These are phyloP conservation scores for Drosophila nr. medialis DNA, from an alignment of 2,888 invertebrate genomes.

Conservation along the genomic window DNA sequence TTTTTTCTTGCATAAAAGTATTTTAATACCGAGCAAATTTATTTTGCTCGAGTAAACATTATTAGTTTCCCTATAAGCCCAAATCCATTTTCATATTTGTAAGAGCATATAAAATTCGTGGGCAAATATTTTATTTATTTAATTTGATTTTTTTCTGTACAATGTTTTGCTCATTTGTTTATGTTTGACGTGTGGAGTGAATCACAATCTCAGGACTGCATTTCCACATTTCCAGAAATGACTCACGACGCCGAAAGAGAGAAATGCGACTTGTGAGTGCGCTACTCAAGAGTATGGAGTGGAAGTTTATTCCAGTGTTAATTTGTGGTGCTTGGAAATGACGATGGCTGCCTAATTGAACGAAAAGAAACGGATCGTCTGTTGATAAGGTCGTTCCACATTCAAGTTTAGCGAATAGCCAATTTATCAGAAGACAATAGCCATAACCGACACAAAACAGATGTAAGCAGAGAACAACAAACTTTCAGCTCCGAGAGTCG, in stretches of 20 bases:
- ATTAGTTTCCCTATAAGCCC: neutral
- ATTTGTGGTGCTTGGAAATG: slow-evolving; percentile 28
- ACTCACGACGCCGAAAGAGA: slow-evolving; percentile 30
- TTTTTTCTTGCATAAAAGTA: neutral
- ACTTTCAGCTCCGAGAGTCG: neutral
- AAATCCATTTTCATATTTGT: neutral
- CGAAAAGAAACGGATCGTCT: slow-evolving; percentile 42
- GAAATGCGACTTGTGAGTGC: neutral
- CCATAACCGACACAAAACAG: slow-evolving; percentile 27
- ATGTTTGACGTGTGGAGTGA: slow-evolving; percentile 23
- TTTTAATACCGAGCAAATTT: neutral
- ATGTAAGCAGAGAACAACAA: slow-evolving; percentile 13
- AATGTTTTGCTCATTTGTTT: slow-evolving; percentile 11
- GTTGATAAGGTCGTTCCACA: slow-evolving; percentile 45
- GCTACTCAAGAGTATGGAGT: slow-evolving; percentile 20
- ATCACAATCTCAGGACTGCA: slow-evolving; percentile 41
- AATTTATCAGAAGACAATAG: slow-evolving; percentile 42
- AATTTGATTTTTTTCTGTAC: too few species aligned
- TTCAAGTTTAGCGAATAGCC: slow-evolving; percentile 24
- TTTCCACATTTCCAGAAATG: slow-evolving; percentile 37
- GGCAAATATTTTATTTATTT: neutral
- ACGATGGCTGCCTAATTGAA: slow-evolving; percentile 40
- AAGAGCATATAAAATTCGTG: slow-evolving; percentile 14
- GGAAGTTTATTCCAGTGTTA: slow-evolving; percentile 11
- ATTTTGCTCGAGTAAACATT: neutral